Evolutionary conservation across 1,140 invertebrate species (phyloP).

Genomic region (Brachionus sp.): DNA sequence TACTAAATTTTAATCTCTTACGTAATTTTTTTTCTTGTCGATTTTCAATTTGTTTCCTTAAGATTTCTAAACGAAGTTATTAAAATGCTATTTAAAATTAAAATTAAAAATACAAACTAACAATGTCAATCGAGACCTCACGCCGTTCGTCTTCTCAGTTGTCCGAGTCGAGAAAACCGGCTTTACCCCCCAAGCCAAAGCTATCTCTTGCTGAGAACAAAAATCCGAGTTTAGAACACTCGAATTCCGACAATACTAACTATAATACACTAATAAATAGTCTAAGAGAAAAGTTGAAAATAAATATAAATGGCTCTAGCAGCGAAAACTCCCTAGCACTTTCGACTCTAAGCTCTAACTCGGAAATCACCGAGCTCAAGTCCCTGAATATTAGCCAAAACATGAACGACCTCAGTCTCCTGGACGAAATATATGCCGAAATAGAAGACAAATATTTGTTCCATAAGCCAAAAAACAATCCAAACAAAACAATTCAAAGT

Average conservation of each 20-base stretch:
- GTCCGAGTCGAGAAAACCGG: slow-evolving; percentile 16
- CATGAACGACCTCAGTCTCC: not conserved
- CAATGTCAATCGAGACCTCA: slow-evolving; percentile 36
- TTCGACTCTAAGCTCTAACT: not conserved
- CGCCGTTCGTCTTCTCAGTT: not conserved
- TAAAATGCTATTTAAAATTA: slow-evolving; percentile 12
- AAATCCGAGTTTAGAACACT: not conserved
- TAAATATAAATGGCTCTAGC: not conserved
- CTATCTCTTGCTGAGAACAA: slow-evolving; percentile 4
- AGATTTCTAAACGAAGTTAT: not conserved
- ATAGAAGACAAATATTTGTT: slow-evolving; percentile 32
- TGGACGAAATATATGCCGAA: slow-evolving; percentile 32
- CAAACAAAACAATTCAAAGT: not conserved
- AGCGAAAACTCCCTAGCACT: not conserved
- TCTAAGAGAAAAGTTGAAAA: not conserved
- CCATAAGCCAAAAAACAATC: not conserved
- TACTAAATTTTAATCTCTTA: not conserved
- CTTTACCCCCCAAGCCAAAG: slow-evolving; percentile 21
- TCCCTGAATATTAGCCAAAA: not conserved
- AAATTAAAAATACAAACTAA: slow-evolving; percentile 21
- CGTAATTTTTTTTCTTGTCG: slow-evolving; percentile 2
- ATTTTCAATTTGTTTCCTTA: slow-evolving; percentile 4
- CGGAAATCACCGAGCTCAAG: not conserved
- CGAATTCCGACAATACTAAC: not conserved
- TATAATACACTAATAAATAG: slow-evolving; percentile 7